Conservation (phyloP, 2,113 vertebrate genomes). For the Machaerirhynchus nigripectus region DNA sequence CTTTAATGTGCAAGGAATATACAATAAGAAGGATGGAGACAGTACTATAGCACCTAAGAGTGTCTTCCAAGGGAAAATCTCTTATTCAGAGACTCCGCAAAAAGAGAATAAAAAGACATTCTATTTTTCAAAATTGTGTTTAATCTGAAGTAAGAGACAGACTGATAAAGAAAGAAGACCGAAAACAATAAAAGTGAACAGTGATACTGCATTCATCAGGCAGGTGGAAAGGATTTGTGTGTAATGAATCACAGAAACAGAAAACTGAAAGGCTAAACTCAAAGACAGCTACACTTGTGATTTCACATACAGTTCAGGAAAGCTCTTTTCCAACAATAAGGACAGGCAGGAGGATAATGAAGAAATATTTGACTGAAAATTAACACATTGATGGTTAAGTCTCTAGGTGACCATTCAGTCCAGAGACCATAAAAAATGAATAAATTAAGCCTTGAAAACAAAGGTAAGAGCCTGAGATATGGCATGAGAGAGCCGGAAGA, state of each 20-base stretch:
- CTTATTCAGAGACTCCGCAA: neutral
- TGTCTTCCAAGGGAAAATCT: neutral
- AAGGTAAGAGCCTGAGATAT: neutral
- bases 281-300: neutral
- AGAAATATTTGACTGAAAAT: neutral
- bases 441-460: neutral
- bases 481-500: neutral
- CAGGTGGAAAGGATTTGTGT: neutral
- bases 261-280: neutral
- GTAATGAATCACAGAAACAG: neutral
- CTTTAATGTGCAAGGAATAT: neutral
- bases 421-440: neutral
- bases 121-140: neutral
- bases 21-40: neutral
- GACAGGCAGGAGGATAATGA: neutral
- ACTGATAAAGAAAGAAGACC: neutral
- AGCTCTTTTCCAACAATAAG: neutral
- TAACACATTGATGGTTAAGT: neutral
- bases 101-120: neutral
- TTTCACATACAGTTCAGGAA: neutral
- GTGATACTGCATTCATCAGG: neutral
- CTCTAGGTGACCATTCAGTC: neutral
- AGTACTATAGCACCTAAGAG: neutral
- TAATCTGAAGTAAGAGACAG: neutral
- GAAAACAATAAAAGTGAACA: neutral